Evolutionary conservation across 2,113 vertebrate species (phyloP).

Genomic region (Carassius carassius): DNA sequence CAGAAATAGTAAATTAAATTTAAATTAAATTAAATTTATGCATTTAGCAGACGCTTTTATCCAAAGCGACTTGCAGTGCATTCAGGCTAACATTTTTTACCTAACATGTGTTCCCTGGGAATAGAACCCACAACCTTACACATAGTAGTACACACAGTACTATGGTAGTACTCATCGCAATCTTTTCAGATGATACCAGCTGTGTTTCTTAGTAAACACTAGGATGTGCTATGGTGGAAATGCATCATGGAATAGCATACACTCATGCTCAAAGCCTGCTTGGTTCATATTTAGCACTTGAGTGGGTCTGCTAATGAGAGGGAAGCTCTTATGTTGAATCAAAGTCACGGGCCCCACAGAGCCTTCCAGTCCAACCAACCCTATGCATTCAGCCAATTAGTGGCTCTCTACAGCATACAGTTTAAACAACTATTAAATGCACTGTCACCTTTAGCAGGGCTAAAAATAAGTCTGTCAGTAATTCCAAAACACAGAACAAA

Average conservation of each 20-base stretch:
- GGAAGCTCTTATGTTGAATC: conserved; percentile 30
- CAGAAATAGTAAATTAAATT: no score
- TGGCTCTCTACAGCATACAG: background rate
- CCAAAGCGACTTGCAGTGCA: no score
- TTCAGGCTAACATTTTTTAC: no score
- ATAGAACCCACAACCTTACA: no score
- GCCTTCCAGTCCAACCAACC: conserved; percentile 19
- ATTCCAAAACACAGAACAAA: conserved; percentile 9
- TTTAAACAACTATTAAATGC: conserved; percentile 22
- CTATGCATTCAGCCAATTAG: conserved; percentile 5
- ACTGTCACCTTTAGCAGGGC: background rate
- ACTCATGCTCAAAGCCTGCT: conserved; percentile 13
- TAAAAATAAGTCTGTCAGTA: background rate
- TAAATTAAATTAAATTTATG: no score
- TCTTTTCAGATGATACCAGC: background rate
- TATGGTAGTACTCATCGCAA: background rate
- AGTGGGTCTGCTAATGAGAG: conserved; percentile 25
- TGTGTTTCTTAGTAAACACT: conserved; percentile 7
- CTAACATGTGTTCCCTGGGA: no score
- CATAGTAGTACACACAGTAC: background rate
- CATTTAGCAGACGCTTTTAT: no score
- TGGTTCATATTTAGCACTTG: conserved; percentile 14
- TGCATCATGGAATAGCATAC: background rate
- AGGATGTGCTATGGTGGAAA: conserved; percentile 2
- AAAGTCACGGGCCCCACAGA: conserved; percentile 11